Conservation (phyloP, 1,140 invertebrate species). For the Philotrypesis tridentata region DNA sequence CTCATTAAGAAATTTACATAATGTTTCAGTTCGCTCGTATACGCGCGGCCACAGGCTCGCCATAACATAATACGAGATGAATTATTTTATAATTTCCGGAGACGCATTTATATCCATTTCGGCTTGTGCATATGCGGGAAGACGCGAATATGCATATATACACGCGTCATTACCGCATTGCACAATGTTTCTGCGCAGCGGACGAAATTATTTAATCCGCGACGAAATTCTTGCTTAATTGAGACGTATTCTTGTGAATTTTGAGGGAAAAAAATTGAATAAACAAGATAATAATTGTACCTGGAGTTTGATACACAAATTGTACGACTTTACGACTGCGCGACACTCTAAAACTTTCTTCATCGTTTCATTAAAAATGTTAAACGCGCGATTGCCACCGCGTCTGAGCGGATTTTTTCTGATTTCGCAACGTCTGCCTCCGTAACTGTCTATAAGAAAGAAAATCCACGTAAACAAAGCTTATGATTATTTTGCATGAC, state of each 20-base stretch:
- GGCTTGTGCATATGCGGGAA: no score
- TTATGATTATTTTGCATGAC: no score
- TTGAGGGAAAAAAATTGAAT: no score
- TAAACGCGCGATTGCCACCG: not conserved
- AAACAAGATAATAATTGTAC: no score
- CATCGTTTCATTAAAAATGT: not conserved
- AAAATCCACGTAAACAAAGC: no score
- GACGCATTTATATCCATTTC: not conserved
- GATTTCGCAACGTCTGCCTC: not conserved
- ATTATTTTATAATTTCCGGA: constrained; percentile 8
- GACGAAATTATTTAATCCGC: no score
- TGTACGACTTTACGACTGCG: not conserved
- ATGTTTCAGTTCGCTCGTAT: not conserved
- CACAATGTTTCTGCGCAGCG: not conserved
- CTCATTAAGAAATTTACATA: constrained; percentile 33
- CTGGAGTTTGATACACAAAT: not conserved
- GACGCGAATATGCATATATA: no score
- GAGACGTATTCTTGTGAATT: no score
- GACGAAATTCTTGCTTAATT: no score
- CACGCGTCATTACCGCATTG: not conserved
- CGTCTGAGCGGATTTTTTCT: not conserved
- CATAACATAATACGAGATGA: not conserved
- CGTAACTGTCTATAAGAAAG: not conserved
- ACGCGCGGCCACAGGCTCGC: not conserved
- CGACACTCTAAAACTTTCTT: no score